Evolutionary conservation across 2,888 invertebrate species (phyloP), one percentile per base, ranked within the genome.

Genomic region (Drosophila nr. medialis): DNA sequence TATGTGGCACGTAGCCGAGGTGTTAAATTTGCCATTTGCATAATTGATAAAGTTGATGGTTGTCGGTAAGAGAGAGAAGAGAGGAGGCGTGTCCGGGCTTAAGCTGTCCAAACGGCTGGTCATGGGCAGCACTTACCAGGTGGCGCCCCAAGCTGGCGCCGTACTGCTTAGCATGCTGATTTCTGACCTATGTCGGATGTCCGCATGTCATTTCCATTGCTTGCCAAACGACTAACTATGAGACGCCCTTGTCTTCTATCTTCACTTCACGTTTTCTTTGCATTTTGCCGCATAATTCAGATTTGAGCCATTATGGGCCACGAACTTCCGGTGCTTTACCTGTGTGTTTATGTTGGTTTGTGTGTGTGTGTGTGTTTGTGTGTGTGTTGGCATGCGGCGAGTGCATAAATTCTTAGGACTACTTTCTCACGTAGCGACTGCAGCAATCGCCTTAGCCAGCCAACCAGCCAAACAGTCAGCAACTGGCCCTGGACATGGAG

Each of bases 11-110:
- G 69, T 65, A 72, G 72, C 65, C 74, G 74, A 90, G 86, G 86
- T 89, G 91, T 86, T 85, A 90, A 89, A 88, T 85, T 89, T 86
- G 65, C 85, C 81, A 90, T 90, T 91, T 91, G 85, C 91, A 90
- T 90, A 90, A 91, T 90, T 90, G 88, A 90, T 90, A 89, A 83
- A 85, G 81, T 88, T 77, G 72, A 71, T 72, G 81, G 72, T 61
- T 34, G 65, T 67, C 72, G 72, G 66, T 45, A 62, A 34, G 18
- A 13, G 38, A 15, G 30, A 38, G 34, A 45, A 67, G 50, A 24
- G 49, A 24, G 50, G 29, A 27, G 58, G 53, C 63, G 51, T 45
- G 49, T 58, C 49, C 58, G 51, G 66, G 48, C 48, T 80, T 77
- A 80, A 80, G 62, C 61, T 80, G 77, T 79, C 80, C 66, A 80